Conservation (phyloP, 2,797 vertebrate genomes). For the Craterocephalus amniculus region DNA sequence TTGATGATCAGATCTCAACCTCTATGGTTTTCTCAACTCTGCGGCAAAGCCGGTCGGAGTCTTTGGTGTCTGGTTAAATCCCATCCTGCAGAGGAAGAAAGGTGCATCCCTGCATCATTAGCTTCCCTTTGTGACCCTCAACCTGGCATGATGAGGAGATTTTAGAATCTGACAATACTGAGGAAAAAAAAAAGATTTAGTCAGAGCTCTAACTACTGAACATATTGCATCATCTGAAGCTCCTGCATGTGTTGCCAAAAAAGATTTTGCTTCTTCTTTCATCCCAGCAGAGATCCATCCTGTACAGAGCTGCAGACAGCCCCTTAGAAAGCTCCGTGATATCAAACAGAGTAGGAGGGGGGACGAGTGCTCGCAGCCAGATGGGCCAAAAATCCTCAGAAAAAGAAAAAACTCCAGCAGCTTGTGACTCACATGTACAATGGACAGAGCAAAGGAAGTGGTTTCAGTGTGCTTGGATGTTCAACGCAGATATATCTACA, state of each 20-base stretch:
- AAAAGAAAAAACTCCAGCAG: slow-evolving; percentile 55
- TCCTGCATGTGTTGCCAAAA: slow-evolving; percentile 28
- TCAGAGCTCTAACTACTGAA: slow-evolving; percentile 24
- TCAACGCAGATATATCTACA: slow-evolving; percentile 54
- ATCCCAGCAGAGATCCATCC: slow-evolving; percentile 28
- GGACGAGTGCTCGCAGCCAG: slow-evolving; percentile 30
- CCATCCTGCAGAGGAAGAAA: not conserved
- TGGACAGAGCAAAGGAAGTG: slow-evolving; percentile 26
- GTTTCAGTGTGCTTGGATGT: slow-evolving; percentile 44
- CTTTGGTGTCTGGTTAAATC: slow-evolving; percentile 54
- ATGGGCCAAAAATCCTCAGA: slow-evolving; percentile 69
- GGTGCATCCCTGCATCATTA: slow-evolving; percentile 2
- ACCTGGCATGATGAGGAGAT: slow-evolving; percentile 41
- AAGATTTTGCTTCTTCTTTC: slow-evolving; percentile 23
- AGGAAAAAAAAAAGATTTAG: slow-evolving; percentile 11
- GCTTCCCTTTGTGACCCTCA: slow-evolving; percentile 24
- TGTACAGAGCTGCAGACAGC: slow-evolving; percentile 60
- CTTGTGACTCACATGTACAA: slow-evolving; percentile 38
- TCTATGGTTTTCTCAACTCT: not conserved
- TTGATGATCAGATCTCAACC: not conserved
- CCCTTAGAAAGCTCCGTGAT: slow-evolving; percentile 55
- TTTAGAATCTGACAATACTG: slow-evolving; percentile 8
- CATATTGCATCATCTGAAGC: slow-evolving; percentile 41
- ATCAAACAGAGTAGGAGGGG: slow-evolving; percentile 22
- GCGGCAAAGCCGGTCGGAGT: slow-evolving; percentile 40